Conservation (phyloP, 1,140 invertebrate genomes). For the Vanessa atalanta region DNA sequence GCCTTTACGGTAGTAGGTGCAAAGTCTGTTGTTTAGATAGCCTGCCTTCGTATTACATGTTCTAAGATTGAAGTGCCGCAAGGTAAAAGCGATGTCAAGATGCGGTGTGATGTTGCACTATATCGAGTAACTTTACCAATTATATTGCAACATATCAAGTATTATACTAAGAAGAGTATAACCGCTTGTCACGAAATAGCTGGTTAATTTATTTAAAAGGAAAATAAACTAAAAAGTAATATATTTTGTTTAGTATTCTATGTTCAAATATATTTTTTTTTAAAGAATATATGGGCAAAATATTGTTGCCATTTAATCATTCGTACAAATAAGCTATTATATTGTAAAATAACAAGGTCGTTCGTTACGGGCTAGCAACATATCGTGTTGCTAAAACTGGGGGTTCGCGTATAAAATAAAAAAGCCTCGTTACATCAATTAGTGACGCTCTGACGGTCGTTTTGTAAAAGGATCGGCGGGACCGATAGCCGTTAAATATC, state of each 20-base stretch:
- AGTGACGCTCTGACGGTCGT: slow-evolving; percentile 15
- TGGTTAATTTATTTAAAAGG: too few species aligned
- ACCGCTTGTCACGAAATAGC: too few species aligned
- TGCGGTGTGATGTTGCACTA: background rate
- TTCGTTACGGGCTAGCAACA: background rate
- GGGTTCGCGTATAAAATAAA: slow-evolving; percentile 14
- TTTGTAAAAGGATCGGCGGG: slow-evolving; percentile 10
- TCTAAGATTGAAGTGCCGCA: slow-evolving; percentile 14
- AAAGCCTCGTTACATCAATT: slow-evolving; percentile 15
- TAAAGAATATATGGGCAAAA: background rate
- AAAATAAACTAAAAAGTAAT: too few species aligned
- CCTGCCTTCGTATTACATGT: slow-evolving; percentile 20
- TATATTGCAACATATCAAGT: too few species aligned
- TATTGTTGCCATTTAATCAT: background rate
- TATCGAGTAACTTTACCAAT: too few species aligned
- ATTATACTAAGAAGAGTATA: too few species aligned
- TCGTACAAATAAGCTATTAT: background rate
- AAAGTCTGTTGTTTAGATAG: slow-evolving; percentile 28
- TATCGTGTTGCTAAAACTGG: slow-evolving; percentile 9
- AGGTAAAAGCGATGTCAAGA: background rate
- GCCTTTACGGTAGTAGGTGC: slow-evolving; percentile 23
- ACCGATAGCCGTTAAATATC: slow-evolving; percentile 1
- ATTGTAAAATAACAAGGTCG: background rate
- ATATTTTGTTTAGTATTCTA: too few species aligned
- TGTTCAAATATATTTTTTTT: too few species aligned